Percentiles rank a stretch among this genome's conserved stretches.
These are phyloP conservation scores for Enteromius viviparus DNA, from an alignment of 2,797 vertebrate species.

Conservation along the genomic window DNA sequence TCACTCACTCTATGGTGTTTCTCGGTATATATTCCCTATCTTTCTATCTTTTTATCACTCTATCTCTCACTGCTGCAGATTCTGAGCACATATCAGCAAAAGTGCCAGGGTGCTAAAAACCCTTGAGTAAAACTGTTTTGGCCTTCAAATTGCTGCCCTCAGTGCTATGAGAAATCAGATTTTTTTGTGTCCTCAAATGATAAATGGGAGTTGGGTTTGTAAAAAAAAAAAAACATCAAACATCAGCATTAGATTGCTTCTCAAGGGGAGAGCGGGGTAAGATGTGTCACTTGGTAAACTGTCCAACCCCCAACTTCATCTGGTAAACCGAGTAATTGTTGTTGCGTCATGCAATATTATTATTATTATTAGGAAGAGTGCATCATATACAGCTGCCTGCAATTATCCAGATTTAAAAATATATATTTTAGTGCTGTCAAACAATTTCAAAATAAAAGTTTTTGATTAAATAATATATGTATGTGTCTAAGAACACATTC, in stretches of 20 bases:
- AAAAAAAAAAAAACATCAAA: not conserved
- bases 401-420: not conserved
- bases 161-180: constrained; percentile 45
- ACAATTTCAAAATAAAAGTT: too few species aligned
- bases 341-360: not conserved
- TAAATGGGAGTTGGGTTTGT: constrained; percentile 25
- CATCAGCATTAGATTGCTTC: constrained; percentile 9
- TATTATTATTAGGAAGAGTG: not conserved
- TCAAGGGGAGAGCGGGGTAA: not conserved
- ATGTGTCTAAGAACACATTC: too few species aligned
- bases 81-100: constrained; percentile 49
- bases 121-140: constrained; percentile 48
- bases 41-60: constrained; percentile 45
- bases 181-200: constrained; percentile 41
- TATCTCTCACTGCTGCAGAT: constrained; percentile 52
- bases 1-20: constrained; percentile 21
- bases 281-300: not conserved
- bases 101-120: constrained; percentile 51
- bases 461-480: too few species aligned
- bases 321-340: not conserved
- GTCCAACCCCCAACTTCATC: not conserved
- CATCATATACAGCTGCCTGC: not conserved
- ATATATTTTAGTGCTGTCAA: too few species aligned
- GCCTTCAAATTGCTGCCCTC: constrained; percentile 47
- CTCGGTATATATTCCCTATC: constrained; percentile 2